A percentile compares a stretch with the other conserved stretches of the same genome.
These are phyloP conservation scores for Epinephelus awoara DNA, from an alignment of 2,797 vertebrate species.

Conservation along the genomic window DNA sequence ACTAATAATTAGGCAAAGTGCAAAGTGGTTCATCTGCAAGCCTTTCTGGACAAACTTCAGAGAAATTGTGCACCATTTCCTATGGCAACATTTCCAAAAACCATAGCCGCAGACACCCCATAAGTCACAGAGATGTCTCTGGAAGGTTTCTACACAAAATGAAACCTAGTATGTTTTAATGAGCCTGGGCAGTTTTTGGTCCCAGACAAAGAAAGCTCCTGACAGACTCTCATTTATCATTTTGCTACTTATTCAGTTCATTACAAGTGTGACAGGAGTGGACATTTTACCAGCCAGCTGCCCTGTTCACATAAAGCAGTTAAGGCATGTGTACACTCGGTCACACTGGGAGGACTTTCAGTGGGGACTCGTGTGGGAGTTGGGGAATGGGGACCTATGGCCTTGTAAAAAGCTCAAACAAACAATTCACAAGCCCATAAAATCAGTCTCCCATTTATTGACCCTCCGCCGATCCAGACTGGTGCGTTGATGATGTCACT, in stretches of 20 bases:
- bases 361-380: constrained; percentile 8
- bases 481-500: constrained; percentile 6
- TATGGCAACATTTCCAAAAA: constrained; percentile 18
- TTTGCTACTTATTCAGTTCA: constrained; percentile 21
- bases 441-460: constrained; percentile 32
- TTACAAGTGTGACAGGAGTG: constrained; percentile 29
- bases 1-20: constrained; percentile 63
- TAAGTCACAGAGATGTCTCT: neutral
- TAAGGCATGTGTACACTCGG: neutral
- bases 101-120: neutral
- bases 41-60: constrained; percentile 24
- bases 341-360: constrained; percentile 32
- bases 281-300: constrained; percentile 26
- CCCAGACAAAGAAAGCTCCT: neutral
- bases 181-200: constrained; percentile 19
- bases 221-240: constrained; percentile 10
- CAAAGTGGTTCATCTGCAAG: constrained; percentile 43
- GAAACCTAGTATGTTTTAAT: constrained; percentile 46
- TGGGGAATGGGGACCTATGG: constrained; percentile 1
- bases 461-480: neutral
- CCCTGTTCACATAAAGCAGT: constrained; percentile 12
- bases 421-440: constrained; percentile 38
- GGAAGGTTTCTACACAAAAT: constrained; percentile 9
- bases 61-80: constrained; percentile 28
- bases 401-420: constrained; percentile 44